Conservation (phyloP, 2,113 vertebrate species). For the Rhinoptilus africanus region DNA sequence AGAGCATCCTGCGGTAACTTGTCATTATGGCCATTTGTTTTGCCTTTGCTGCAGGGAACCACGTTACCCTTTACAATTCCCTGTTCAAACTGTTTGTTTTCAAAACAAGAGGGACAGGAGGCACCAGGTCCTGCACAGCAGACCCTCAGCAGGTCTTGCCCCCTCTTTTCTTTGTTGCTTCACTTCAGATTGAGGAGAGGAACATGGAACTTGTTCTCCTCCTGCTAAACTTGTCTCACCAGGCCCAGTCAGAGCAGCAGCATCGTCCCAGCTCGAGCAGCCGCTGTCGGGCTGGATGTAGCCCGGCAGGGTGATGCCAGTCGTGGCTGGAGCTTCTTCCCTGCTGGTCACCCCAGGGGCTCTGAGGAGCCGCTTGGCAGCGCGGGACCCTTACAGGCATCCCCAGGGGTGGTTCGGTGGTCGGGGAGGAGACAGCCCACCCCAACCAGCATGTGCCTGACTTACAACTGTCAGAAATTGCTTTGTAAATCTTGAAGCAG, state of each 20-base stretch:
- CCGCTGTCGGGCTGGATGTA: fast-evolving
- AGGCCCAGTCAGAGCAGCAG: not conserved
- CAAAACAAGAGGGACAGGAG: not conserved
- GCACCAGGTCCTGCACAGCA: fast-evolving
- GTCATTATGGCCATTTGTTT: not conserved
- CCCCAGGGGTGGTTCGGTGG: not conserved
- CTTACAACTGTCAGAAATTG: not conserved
- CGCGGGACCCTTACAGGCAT: not conserved
- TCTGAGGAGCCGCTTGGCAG: not conserved
- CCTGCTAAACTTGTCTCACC: not conserved
- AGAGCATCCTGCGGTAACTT: not conserved
- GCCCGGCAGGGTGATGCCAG: fast-evolving
- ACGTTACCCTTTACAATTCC: not conserved
- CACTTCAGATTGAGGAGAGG: not conserved
- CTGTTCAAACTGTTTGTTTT: not conserved
- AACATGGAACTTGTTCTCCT: not conserved
- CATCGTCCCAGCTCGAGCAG: not conserved
- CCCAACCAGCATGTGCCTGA: not conserved
- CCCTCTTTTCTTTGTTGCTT: not conserved
- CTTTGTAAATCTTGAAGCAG: not conserved
- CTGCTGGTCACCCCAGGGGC: too few species aligned
- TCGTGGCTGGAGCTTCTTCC: not conserved
- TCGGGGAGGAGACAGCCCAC: too few species aligned
- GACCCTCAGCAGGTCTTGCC: too few species aligned
- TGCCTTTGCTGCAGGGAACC: not conserved